These are phyloP conservation scores for Blera fallax DNA, from an alignment of 2,888 invertebrate genomes.

Conservation along the genomic window DNA sequence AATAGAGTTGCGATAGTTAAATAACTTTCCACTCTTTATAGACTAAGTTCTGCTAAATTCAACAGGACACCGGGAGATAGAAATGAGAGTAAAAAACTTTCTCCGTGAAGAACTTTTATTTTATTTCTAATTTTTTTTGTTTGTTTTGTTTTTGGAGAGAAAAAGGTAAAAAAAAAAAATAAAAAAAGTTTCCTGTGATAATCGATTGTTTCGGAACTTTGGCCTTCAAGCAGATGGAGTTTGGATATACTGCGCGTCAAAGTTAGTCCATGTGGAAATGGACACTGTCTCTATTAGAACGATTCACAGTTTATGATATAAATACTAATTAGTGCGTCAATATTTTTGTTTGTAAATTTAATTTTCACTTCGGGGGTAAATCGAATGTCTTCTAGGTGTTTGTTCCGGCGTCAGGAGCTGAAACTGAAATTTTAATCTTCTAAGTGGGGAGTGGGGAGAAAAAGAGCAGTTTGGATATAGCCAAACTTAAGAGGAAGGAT, in stretches of 20 bases:
- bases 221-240: constrained; percentile 60
- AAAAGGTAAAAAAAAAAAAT: not conserved
- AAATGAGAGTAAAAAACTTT: constrained; percentile 60
- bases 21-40: constrained; percentile 71
- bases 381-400: constrained; percentile 11
- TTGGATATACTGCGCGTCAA: constrained; percentile 35
- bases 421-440: not conserved
- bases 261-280: constrained; percentile 57
- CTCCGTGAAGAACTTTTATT: constrained; percentile 41
- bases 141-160: constrained; percentile 8
- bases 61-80: constrained; percentile 65
- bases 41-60: constrained; percentile 70
- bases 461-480: not conserved
- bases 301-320: constrained; percentile 41
- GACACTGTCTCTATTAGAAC: constrained; percentile 53
- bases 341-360: constrained; percentile 68
- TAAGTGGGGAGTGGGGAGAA: not conserved
- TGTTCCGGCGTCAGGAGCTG: constrained; percentile 40
- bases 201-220: constrained; percentile 70
- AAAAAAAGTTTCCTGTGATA: constrained; percentile 44
- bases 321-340: constrained; percentile 70
- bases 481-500: not conserved
- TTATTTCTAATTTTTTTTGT: constrained; percentile 35
- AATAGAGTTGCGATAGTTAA: constrained; percentile 72
- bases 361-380: constrained; percentile 41